Percentiles rank a stretch among this genome's conserved stretches.
Evolutionary conservation across 2,797 vertebrate genomes (phyloP).

Genomic region (Danio choprae): DNA sequence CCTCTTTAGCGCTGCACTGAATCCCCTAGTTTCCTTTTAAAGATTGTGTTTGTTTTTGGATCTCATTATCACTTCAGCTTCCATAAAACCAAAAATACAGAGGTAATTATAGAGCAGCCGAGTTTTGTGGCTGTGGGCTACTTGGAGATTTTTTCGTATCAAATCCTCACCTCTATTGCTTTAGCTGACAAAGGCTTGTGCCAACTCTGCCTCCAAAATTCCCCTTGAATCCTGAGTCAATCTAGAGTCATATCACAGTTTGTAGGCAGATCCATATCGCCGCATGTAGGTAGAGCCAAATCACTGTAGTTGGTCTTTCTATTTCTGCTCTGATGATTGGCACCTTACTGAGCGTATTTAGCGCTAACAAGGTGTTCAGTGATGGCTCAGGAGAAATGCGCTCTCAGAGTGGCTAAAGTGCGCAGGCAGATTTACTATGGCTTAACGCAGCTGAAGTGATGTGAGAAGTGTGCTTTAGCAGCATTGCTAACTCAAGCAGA

Average conservation of each 20-base stretch:
- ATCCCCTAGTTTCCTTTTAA: constrained; percentile 20
- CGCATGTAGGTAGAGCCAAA: constrained; percentile 38
- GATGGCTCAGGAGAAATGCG: constrained; percentile 41
- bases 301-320: constrained; percentile 46
- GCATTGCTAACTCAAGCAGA: constrained; percentile 27
- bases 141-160: constrained; percentile 47
- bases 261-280: constrained; percentile 43
- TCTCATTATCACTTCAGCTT: constrained; percentile 35
- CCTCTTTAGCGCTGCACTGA: constrained; percentile 21
- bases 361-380: constrained; percentile 44
- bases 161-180: constrained; percentile 50
- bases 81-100: constrained; percentile 30
- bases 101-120: constrained; percentile 34
- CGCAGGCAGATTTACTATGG: constrained; percentile 2
- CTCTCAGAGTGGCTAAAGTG: constrained; percentile 26
- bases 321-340: constrained; percentile 45
- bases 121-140: constrained; percentile 28
- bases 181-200: constrained; percentile 38
- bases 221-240: constrained; percentile 21
- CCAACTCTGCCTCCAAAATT: constrained; percentile 39
- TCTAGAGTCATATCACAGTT: constrained; percentile 17
- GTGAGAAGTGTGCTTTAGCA: constrained; percentile 34
- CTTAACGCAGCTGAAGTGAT: constrained; percentile 13
- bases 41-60: constrained; percentile 42
- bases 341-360: constrained; percentile 42